phyloP scores from a whole-genome alignment of 2,888 invertebrate species.

The Euzetes globulus region DNA sequence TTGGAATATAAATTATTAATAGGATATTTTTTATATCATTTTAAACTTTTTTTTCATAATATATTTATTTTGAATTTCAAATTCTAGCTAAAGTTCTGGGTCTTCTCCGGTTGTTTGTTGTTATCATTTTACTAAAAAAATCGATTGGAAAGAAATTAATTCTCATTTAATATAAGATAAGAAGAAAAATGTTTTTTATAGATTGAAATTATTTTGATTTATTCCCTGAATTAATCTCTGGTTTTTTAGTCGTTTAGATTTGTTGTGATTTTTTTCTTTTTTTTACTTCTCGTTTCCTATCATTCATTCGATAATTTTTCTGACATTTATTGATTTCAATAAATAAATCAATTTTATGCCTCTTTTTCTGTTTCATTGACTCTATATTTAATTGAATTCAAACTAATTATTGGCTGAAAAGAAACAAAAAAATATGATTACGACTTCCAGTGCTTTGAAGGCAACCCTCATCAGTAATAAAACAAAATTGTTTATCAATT shows the following conservation, averaged over 20 bases:
- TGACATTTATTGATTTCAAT: conserved; percentile 1
- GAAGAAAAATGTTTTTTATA: no score
- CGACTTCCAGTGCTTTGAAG: not conserved
- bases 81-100: no score
- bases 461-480: not conserved
- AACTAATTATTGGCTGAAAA: not conserved
- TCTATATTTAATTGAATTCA: not conserved
- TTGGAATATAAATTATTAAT: no score
- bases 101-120: no score
- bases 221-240: not conserved
- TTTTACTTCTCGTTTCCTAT: not conserved
- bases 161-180: no score
- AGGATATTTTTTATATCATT: no score
- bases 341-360: not conserved
- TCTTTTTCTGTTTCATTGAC: not conserved
- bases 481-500: not conserved
- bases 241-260: not conserved
- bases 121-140: no score
- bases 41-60: no score
- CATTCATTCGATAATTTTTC: not conserved
- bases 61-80: no score
- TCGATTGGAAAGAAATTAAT: no score
- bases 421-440: not conserved
- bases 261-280: not conserved
- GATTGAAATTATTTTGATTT: no score